Percentiles rank a stretch among this genome's conserved stretches.
Conservation (phyloP, 2,797 vertebrate species). For the Amblyraja radiata region DNA sequence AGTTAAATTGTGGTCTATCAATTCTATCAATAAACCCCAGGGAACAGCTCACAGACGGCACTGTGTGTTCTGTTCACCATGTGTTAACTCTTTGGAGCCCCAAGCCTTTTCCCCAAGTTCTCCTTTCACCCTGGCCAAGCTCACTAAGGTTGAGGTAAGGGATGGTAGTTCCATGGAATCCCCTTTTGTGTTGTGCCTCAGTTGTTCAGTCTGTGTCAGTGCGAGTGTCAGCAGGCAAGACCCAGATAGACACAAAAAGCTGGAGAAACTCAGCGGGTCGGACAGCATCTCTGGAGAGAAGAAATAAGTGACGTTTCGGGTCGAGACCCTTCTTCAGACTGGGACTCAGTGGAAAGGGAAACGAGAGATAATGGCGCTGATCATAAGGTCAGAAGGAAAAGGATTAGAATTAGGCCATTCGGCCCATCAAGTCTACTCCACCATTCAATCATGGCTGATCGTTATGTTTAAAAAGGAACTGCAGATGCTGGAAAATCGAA, state of each 20-base stretch:
- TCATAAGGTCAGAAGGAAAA: no score
- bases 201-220: conserved; percentile 44
- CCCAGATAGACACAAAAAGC: not conserved
- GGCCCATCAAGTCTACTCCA: no score
- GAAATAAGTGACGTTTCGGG: no score
- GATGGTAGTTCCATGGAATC: conserved; percentile 44
- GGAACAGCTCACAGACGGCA: not conserved
- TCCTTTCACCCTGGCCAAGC: not conserved
- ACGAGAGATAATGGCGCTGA: not conserved
- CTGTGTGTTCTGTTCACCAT: conserved; percentile 1
- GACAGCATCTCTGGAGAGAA: no score
- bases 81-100: conserved; percentile 13
- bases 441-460: no score
- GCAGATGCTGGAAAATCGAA: no score
- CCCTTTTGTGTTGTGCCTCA: conserved; percentile 41
- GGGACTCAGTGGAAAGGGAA: no score
- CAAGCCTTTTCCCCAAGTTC: not conserved
- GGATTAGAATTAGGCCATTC: no score
- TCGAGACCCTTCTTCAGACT: no score
- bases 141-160: conserved; percentile 38
- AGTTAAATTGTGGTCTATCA: conserved; percentile 38
- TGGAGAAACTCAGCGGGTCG: no score
- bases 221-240: conserved; percentile 41
- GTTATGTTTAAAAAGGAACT: no score
- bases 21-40: conserved; percentile 31